These are phyloP conservation scores for Pedionomus torquatus DNA, from an alignment of 2,113 vertebrate genomes.

Conservation along the genomic window DNA sequence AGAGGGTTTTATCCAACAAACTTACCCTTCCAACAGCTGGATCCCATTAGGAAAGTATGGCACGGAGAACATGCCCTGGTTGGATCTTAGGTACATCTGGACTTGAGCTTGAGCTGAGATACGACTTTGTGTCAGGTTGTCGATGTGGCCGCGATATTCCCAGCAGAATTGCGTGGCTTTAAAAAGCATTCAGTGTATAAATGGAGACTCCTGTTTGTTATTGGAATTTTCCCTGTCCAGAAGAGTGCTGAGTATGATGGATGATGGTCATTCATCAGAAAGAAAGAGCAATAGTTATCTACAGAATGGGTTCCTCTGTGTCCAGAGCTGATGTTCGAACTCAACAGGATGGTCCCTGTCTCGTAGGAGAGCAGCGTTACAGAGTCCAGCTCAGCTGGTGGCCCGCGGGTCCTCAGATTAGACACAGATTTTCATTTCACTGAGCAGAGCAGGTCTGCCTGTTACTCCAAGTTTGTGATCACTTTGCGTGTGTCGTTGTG, in stretches of 20 bases:
- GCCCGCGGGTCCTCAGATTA: not conserved
- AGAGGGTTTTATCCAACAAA: not conserved
- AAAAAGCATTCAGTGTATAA: not conserved
- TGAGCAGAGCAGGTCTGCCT: not conserved
- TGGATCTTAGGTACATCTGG: not conserved
- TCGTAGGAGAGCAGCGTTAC: not conserved
- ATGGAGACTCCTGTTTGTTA: not conserved
- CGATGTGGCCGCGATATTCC: fast-evolving
- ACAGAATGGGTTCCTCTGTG: not conserved
- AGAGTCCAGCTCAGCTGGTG: not conserved
- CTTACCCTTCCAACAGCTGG: not conserved
- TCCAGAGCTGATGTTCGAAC: not conserved
- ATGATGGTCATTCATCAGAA: not conserved
- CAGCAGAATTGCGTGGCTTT: not conserved
- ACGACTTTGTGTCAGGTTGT: not conserved
- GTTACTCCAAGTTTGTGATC: not conserved
- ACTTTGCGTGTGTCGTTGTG: fast-evolving
- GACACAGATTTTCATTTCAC: not conserved
- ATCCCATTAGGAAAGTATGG: not conserved
- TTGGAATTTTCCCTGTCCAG: not conserved
- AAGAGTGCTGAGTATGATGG: not conserved
- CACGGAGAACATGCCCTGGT: fast-evolving
- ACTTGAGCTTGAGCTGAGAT: not conserved
- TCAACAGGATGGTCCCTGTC: not conserved
- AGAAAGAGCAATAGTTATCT: not conserved